phyloP scores from a whole-genome alignment of 2,888 invertebrate genomes.

The Microplitis manilae region DNA sequence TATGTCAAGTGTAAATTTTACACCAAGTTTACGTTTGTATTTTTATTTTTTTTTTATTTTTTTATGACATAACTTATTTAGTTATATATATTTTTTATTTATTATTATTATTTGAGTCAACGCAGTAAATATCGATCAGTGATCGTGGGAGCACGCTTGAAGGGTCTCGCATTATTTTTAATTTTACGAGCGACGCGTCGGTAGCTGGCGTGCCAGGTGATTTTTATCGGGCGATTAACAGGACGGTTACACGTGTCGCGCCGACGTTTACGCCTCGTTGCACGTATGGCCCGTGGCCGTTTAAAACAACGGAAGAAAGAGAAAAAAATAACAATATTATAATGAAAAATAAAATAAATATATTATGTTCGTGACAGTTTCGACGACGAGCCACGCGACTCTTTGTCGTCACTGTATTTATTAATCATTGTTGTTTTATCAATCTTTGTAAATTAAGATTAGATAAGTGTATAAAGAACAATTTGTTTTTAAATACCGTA shows the following conservation, averaged over 20 bases:
- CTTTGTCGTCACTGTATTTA: slow-evolving; percentile 3
- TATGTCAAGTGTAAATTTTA: background rate
- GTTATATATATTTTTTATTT: background rate
- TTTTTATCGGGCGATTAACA: slow-evolving; percentile 72
- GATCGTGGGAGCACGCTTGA: slow-evolving; percentile 26
- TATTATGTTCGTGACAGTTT: slow-evolving; percentile 45
- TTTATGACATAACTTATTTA: background rate
- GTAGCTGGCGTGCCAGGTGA: slow-evolving; percentile 67
- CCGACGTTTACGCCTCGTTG: slow-evolving; percentile 67
- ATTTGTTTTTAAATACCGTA: background rate
- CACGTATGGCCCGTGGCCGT: slow-evolving; percentile 53
- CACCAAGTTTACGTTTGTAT: background rate
- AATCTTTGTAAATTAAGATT: slow-evolving; percentile 10
- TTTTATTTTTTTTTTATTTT: background rate
- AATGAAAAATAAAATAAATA: slow-evolving; percentile 41
- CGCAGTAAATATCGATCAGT: slow-evolving; percentile 36
- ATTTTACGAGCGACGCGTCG: slow-evolving; percentile 52
- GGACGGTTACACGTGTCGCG: slow-evolving; percentile 67
- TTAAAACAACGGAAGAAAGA: slow-evolving; percentile 41
- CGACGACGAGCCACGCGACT: slow-evolving; percentile 29
- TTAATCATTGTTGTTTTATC: slow-evolving; percentile 13
- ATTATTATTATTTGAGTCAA: background rate
- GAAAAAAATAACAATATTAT: background rate
- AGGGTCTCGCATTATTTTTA: slow-evolving; percentile 53
- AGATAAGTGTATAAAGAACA: background rate